These are phyloP conservation scores for Crocallis elinguaria DNA, from an alignment of 2,888 invertebrate species.

Conservation along the genomic window DNA sequence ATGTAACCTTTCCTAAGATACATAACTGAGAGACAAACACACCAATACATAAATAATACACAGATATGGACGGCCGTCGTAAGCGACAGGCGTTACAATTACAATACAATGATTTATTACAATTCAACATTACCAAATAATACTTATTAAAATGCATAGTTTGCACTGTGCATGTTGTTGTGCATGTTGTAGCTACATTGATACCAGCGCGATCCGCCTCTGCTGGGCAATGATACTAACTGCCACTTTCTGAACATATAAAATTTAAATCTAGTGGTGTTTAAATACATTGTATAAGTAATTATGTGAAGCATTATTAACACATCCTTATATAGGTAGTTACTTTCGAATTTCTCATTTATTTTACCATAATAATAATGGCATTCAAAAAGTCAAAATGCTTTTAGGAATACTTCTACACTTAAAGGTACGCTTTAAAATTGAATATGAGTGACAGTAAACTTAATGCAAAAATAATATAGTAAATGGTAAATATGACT, in stretches of 20 bases:
- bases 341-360: no score
- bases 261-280: background rate
- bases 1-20: no score
- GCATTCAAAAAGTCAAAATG: no score
- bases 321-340: no score
- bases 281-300: background rate
- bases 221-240: conserved; percentile 27
- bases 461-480: conserved; percentile 16
- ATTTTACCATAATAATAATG: no score
- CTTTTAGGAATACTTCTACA: no score
- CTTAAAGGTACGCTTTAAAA: no score
- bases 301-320: background rate
- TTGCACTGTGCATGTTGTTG: conserved; percentile 63
- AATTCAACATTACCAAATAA: conserved; percentile 8
- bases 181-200: conserved; percentile 47
- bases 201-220: conserved; percentile 46
- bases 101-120: conserved; percentile 1
- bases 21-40: background rate
- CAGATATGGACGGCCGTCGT: background rate
- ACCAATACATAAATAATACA: conserved; percentile 4
- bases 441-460: no score
- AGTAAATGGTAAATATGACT: conserved; percentile 34
- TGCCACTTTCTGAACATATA: background rate
- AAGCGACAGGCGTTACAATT: background rate
- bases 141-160: conserved; percentile 53